phyloP scores from a whole-genome alignment of 2,113 vertebrate genomes.

The Mormyrus iriodes region DNA sequence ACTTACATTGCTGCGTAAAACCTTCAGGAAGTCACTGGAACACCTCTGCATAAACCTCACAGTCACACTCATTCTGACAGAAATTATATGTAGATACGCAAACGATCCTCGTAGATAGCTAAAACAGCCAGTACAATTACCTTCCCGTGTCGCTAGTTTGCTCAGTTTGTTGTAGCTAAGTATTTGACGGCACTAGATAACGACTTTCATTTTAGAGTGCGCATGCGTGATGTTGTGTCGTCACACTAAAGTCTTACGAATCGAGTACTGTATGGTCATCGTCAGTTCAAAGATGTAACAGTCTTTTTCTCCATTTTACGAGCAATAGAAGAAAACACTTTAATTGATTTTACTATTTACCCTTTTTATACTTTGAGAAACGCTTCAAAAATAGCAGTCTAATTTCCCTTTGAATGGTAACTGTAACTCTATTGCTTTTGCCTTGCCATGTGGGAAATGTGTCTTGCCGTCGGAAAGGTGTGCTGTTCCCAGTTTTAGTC shows the following conservation, averaged over 20 bases:
- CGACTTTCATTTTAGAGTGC: neutral
- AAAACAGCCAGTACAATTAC: neutral
- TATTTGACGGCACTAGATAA: neutral
- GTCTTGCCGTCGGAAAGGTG: neutral
- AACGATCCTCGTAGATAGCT: neutral
- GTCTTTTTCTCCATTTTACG: neutral
- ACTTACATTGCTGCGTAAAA: conserved; percentile 43
- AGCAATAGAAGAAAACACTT: neutral
- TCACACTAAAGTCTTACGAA: neutral
- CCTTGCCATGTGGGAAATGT: conserved; percentile 21
- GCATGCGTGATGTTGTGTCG: neutral
- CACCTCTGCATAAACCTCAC: conserved; percentile 39
- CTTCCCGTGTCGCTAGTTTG: neutral
- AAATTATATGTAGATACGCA: neutral
- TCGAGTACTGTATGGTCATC: neutral
- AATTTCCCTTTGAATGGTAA: neutral
- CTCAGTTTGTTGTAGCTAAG: neutral
- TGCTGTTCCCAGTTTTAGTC: neutral
- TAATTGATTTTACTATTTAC: neutral
- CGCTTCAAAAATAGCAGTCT: neutral
- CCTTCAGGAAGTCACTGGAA: conserved; percentile 34
- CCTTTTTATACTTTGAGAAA: neutral
- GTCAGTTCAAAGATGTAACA: neutral
- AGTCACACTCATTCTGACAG: conserved; percentile 39
- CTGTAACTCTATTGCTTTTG: conserved; percentile 12